These are phyloP conservation scores for Oreochromis grahami DNA, from an alignment of 2,797 vertebrate species.

Conservation along the genomic window DNA sequence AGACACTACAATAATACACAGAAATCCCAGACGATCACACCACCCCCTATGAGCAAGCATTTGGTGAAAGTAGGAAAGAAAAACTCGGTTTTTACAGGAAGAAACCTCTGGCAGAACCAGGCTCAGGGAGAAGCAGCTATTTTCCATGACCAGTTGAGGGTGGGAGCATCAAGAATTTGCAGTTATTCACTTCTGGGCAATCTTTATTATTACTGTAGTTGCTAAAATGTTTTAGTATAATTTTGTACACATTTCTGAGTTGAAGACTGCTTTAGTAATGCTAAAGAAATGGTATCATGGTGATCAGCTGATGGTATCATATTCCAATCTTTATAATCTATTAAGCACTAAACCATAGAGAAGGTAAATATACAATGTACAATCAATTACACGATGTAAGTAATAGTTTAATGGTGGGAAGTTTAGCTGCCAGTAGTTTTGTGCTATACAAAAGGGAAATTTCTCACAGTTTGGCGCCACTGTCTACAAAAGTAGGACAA, in stretches of 20 bases:
- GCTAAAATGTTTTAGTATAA: not conserved
- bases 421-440: not conserved
- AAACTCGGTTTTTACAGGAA: too few species aligned
- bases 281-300: not conserved
- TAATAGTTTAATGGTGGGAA: not conserved
- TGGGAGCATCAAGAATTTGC: too few species aligned
- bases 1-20: too few species aligned
- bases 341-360: too few species aligned
- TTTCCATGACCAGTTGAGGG: too few species aligned
- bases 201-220: not conserved
- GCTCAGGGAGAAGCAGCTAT: too few species aligned
- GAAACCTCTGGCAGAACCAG: too few species aligned
- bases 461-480: not conserved
- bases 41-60: too few species aligned
- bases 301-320: not conserved
- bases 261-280: not conserved
- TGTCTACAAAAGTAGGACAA: not conserved
- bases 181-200: too few species aligned
- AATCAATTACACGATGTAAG: not conserved
- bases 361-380: not conserved
- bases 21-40: too few species aligned
- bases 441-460: not conserved
- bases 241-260: not conserved
- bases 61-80: too few species aligned
- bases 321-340: not conserved